Conservation (phyloP, 2,797 vertebrate genomes). For the Corythornis leucogaster region DNA sequence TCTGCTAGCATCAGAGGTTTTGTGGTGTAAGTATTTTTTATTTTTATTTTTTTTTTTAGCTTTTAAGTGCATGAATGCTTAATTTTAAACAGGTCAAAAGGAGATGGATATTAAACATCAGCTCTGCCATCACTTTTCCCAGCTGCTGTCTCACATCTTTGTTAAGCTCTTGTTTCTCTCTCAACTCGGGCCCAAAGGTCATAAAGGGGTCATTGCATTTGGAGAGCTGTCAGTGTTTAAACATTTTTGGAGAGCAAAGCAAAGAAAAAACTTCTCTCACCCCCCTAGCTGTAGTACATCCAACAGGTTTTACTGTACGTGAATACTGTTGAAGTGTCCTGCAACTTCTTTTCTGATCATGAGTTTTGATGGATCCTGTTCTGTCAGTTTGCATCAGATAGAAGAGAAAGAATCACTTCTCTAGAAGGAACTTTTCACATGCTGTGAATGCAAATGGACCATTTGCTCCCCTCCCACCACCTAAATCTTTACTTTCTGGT, state of each 20-base stretch:
- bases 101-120: background rate
- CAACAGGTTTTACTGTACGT: background rate
- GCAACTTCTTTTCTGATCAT: background rate
- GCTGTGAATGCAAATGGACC: conserved; percentile 29
- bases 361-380: background rate
- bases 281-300: background rate
- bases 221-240: background rate
- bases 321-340: background rate
- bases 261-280: background rate
- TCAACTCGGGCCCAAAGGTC: background rate
- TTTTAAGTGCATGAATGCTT: background rate
- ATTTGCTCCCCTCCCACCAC: background rate
- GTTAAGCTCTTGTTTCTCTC: background rate
- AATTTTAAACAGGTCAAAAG: background rate
- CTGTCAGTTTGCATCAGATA: background rate
- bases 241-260: background rate
- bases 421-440: background rate
- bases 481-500: background rate
- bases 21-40: too few relatives aligned
- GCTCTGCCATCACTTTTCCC: background rate
- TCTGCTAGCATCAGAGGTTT: background rate
- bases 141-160: background rate
- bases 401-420: background rate
- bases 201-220: background rate
- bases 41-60: background rate